phyloP scores from a whole-genome alignment of 2,888 invertebrate genomes.

The Andrena fulva region DNA sequence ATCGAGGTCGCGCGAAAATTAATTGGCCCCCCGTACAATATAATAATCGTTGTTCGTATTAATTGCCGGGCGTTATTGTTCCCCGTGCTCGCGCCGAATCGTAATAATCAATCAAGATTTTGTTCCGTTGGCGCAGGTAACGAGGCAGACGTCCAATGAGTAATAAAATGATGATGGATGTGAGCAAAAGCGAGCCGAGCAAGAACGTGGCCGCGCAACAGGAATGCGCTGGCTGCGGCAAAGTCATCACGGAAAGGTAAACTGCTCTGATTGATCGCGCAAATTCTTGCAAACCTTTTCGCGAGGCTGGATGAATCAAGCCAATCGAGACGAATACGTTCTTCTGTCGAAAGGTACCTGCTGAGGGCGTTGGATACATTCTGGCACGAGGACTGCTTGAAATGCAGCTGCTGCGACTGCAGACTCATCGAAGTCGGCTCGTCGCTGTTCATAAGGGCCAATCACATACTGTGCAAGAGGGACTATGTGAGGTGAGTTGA shows the following conservation, averaged over 20 bases:
- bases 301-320: not conserved
- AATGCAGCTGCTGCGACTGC: constrained; percentile 97
- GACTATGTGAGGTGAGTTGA: constrained; percentile 93
- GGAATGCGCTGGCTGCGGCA: constrained; percentile 94
- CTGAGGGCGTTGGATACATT: constrained; percentile 94
- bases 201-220: constrained; percentile 85
- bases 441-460: constrained; percentile 95
- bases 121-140: constrained; percentile 58
- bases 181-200: constrained; percentile 81
- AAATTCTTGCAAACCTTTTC: not conserved
- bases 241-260: constrained; percentile 93
- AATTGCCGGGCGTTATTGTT: constrained; percentile 23
- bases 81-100: constrained; percentile 2
- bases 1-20: constrained; percentile 35
- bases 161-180: constrained; percentile 83
- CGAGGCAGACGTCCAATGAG: not conserved
- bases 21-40: constrained; percentile 23
- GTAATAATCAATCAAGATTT: constrained; percentile 24
- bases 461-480: constrained; percentile 95
- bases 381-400: constrained; percentile 98
- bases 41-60: constrained; percentile 34
- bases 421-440: constrained; percentile 97
- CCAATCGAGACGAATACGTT: not conserved
- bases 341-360: constrained; percentile 85
- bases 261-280: not conserved